Conservation (phyloP, 2,888 invertebrate genomes). For the Lobophora halterata region DNA sequence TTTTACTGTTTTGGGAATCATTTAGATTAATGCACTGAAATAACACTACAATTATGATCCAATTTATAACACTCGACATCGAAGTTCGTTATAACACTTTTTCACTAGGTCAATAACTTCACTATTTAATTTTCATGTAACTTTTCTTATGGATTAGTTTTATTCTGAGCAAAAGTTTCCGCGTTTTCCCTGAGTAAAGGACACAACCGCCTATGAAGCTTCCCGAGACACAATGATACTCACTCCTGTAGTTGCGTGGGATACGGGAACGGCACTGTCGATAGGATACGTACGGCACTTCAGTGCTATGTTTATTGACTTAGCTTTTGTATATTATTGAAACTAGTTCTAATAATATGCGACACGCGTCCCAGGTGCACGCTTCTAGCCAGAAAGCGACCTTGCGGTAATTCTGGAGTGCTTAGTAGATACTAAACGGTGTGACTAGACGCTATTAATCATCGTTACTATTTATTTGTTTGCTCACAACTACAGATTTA, state of each 20-base stretch:
- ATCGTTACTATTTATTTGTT: not conserved
- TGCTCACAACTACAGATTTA: too few relatives aligned
- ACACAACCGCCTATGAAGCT: slow-evolving; percentile 59
- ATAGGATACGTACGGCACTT: slow-evolving; percentile 46
- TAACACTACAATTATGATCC: slow-evolving; percentile 48
- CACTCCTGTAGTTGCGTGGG: slow-evolving; percentile 26
- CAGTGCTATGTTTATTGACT: slow-evolving; percentile 25
- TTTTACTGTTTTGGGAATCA: slow-evolving; percentile 33
- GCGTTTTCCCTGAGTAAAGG: slow-evolving; percentile 33
- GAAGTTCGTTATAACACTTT: too few relatives aligned
- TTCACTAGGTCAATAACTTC: too few relatives aligned
- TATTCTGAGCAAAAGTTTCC: slow-evolving; percentile 30
- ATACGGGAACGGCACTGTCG: slow-evolving; percentile 27
- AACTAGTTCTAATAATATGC: slow-evolving; percentile 24
- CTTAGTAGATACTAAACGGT: not conserved
- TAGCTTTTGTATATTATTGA: slow-evolving; percentile 16
- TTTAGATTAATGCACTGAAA: slow-evolving; percentile 49
- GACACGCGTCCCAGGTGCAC: slow-evolving; percentile 16
- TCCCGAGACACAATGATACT: slow-evolving; percentile 57
- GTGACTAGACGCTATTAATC: not conserved
- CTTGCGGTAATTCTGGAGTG: slow-evolving; percentile 13
- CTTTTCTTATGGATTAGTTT: too few relatives aligned
- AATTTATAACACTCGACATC: slow-evolving; percentile 51
- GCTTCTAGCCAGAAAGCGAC: slow-evolving; percentile 14
- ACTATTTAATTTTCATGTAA: too few relatives aligned